A percentile compares a stretch with the other conserved stretches of the same genome.
phyloP scores from a whole-genome alignment of 2,797 vertebrate species.

The Microctenopoma stevenorrisi region DNA sequence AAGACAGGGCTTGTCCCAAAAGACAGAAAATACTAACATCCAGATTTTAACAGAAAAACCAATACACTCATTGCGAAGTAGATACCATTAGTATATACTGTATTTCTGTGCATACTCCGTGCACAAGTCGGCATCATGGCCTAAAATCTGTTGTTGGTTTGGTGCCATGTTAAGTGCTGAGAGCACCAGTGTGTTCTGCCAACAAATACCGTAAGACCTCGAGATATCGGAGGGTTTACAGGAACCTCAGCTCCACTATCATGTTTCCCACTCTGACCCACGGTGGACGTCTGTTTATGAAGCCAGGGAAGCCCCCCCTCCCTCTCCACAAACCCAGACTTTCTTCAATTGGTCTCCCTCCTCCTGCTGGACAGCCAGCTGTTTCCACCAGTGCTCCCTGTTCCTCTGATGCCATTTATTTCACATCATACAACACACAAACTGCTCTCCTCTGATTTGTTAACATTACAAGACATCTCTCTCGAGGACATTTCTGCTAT shows the following conservation, averaged over 20 bases:
- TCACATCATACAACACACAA: slow-evolving; percentile 30
- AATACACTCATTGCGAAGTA: not conserved
- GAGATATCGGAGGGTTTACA: slow-evolving; percentile 60
- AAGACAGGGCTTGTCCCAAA: not conserved
- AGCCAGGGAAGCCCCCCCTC: slow-evolving; percentile 36
- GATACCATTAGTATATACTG: not conserved
- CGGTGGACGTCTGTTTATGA: slow-evolving; percentile 47
- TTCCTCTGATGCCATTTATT: slow-evolving; percentile 26
- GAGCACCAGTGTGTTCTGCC: slow-evolving; percentile 54
- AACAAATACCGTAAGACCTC: slow-evolving; percentile 43
- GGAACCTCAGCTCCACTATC: slow-evolving; percentile 52
- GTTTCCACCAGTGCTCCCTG: slow-evolving; percentile 44
- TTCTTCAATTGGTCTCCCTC: slow-evolving; percentile 61
- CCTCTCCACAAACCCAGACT: slow-evolving; percentile 36
- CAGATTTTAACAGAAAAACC: not conserved
- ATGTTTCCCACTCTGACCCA: slow-evolving; percentile 54
- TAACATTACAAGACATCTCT: slow-evolving; percentile 7
- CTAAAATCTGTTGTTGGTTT: slow-evolving; percentile 4
- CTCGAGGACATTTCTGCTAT: not conserved
- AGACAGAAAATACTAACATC: not conserved
- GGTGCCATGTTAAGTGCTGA: slow-evolving; percentile 31
- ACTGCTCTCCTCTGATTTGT: slow-evolving; percentile 22
- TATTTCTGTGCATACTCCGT: not conserved
- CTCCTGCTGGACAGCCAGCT: slow-evolving; percentile 53
- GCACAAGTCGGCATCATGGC: not conserved